Conservation (phyloP, 2,797 vertebrate species). For the Sphaeramia orbicularis region DNA sequence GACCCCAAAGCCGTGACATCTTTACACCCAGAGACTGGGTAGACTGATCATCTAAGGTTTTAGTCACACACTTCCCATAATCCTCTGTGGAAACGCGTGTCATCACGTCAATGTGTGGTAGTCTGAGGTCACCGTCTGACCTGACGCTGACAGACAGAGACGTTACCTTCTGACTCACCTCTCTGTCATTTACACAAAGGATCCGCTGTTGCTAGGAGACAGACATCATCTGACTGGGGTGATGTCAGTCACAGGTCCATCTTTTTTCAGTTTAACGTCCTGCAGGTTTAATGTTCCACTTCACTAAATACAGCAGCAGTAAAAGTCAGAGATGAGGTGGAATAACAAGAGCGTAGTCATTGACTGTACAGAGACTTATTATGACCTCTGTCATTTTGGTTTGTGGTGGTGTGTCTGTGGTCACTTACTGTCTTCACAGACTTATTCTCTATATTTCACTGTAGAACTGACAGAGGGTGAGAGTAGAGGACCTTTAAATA, state of each 20-base stretch:
- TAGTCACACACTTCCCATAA: slow-evolving; percentile 8
- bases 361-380: slow-evolving; percentile 70
- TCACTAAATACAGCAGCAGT: slow-evolving; percentile 8
- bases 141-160: neutral
- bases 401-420: slow-evolving; percentile 75
- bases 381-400: slow-evolving; percentile 84
- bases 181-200: neutral
- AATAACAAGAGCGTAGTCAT: slow-evolving; percentile 63
- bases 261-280: neutral
- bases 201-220: neutral
- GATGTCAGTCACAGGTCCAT: slow-evolving; percentile 6
- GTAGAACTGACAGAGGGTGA: slow-evolving; percentile 30
- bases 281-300: slow-evolving; percentile 17
- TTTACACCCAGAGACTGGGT: too few species aligned
- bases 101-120: slow-evolving; percentile 2
- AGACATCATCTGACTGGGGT: neutral
- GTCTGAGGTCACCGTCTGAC: neutral
- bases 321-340: slow-evolving; percentile 47
- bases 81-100: neutral
- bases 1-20: too few species aligned
- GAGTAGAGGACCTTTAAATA: neutral
- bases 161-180: slow-evolving; percentile 7
- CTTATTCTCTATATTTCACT: slow-evolving; percentile 68
- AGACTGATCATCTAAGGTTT: too few species aligned
- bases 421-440: slow-evolving; percentile 72